Base-by-base conservation (phyloP, 2,888 invertebrate species). In the Phymatocera aterrima region DNA sequence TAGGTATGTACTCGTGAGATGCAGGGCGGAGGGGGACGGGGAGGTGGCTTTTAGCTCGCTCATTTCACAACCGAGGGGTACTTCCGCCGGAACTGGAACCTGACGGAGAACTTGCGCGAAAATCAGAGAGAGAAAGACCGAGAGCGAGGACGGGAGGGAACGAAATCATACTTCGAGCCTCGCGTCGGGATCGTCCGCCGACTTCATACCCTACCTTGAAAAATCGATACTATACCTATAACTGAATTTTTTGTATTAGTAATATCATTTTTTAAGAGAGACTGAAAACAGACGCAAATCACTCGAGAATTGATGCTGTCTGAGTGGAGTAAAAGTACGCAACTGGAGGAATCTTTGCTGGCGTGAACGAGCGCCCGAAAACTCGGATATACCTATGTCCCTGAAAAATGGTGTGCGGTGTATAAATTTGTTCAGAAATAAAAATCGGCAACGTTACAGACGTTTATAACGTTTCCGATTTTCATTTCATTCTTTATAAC, bases 61-160 rank as follows among this genome's bases (percentile, higher is more conserved):
- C 84, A 83, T 86, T 85, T 84, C 81, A 80, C 83, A 84, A 80
- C 84, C 82, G 82, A 83, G 80, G 83, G 82, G 82, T 81, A 85
- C 83, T 84, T 84, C 84, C 83, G 83, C 77, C 81, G 82, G 60
- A 81, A 78, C 60, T 57, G 77, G 77, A 79, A 78, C 70, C 80
- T 79, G 79, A 74, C 80, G 61, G 54, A 61, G 77, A 77, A 34
- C 40, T 34, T 46, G 60, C 31, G 68, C 12, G 15, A n/a, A n/a
- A n/a, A n/a, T n/a, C n/a, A n/a, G n/a, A n/a, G n/a, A n/a, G n/a
- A n/a, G n/a, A n/a, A n/a, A n/a, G n/a, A n/a, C n/a, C n/a, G n/a
- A n/a, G n/a, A n/a, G n/a, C 3, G 18, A 34, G 37, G 70, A 64
- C 57, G 57, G 64, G 78, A 72, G 79, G 57, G 77, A 78, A 40